Evolutionary conservation across 2,113 vertebrate genomes (phyloP), one percentile per base, ranked within the genome.

Genomic region (Microtus montanus): DNA sequence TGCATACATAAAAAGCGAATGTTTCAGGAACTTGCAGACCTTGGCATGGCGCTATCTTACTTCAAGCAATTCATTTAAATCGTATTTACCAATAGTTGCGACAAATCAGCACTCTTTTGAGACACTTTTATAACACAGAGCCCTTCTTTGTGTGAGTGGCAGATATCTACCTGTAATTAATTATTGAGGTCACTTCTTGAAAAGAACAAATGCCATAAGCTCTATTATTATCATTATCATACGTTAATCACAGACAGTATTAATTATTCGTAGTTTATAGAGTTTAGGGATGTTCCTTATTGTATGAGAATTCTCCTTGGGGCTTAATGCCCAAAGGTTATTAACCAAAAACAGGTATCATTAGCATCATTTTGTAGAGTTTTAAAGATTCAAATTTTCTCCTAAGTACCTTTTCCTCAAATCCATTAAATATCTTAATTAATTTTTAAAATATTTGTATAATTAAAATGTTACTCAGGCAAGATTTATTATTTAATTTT

Each of bases 341-440:
- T 75, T 95, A 77, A 82, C 74, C n/a, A 85, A 77, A 61, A 66
- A 0, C 11, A 5, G 47, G 90, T 66, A 78, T n/a, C 83, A 22
- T 63, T 78, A 47, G 17, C 24, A 79, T 90, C 47, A 44, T 64
- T 74, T 22, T 74, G 10, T 38, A 26, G 74, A 26, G 47, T 89
- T 87, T 93, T 19, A 66, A 68, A 95, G 71, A 63, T 94, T 49
- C 30, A 35, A 20, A 14, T 47, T 95, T 91, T 95, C 41, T 84
- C 49, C 61, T 87, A 35, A 58, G 64, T 90, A 38, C 14, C 7
- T 89, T 71, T 33, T n/a, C 13, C 35, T 13, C 4, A 47, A 79
- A 82, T 71, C 22, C 54, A 54, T 80, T 92, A 84, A 64, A 4
- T 26, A 71, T 1, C 1, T 88, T 71, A 93, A 86, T 79, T 3